phyloP scores from a whole-genome alignment of 2,797 vertebrate species.

The Cynodonichthys magdalenae region DNA sequence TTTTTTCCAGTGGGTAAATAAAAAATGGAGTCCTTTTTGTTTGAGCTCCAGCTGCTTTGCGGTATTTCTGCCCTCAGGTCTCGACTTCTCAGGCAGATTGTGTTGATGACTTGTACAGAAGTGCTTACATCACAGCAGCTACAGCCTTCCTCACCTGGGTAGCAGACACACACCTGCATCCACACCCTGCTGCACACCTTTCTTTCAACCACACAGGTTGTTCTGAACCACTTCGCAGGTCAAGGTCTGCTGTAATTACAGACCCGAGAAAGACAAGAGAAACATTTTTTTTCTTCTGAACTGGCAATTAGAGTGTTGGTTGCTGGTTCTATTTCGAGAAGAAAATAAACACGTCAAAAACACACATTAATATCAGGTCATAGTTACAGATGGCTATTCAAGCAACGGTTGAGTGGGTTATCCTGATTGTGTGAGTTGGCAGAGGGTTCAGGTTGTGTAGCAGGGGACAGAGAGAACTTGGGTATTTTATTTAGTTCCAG shows the following conservation, averaged over 20 bases:
- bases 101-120: slow-evolving; percentile 67
- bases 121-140: slow-evolving; percentile 60
- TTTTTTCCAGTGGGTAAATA: slow-evolving; percentile 27
- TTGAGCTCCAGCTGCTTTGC: slow-evolving; percentile 66
- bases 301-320: slow-evolving; percentile 66
- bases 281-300: slow-evolving; percentile 48
- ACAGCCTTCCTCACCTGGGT: slow-evolving; percentile 42
- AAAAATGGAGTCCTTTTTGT: slow-evolving; percentile 13
- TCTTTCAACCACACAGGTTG: slow-evolving; percentile 45
- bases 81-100: slow-evolving; percentile 60
- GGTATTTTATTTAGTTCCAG: slow-evolving; percentile 59
- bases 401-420: slow-evolving; percentile 36
- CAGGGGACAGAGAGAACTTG: slow-evolving; percentile 27
- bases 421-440: slow-evolving; percentile 57
- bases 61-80: slow-evolving; percentile 62
- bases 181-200: slow-evolving; percentile 23
- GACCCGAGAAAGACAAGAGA: slow-evolving; percentile 43
- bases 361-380: slow-evolving; percentile 36
- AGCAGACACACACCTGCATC: slow-evolving; percentile 57
- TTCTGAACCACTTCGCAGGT: slow-evolving; percentile 44
- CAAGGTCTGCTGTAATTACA: slow-evolving; percentile 67
- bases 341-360: neutral
- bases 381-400: slow-evolving; percentile 25
- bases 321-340: slow-evolving; percentile 47
- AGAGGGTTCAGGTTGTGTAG: slow-evolving; percentile 40